Conservation (phyloP, 2,113 vertebrate genomes). For the Thamnaconus septentrionalis region DNA sequence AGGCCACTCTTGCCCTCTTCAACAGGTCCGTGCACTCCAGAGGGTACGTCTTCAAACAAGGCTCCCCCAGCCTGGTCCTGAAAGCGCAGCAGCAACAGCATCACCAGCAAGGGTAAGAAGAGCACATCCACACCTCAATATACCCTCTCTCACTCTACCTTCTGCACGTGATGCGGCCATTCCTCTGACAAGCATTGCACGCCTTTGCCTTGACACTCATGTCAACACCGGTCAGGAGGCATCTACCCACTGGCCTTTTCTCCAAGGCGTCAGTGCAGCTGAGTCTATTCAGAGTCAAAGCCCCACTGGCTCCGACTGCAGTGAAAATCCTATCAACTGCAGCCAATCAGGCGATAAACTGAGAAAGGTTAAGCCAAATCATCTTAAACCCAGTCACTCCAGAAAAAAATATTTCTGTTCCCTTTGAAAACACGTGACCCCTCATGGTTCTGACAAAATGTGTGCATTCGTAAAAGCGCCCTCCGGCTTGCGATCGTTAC, state of each 20-base stretch:
- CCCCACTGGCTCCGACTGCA: slow-evolving; percentile 9
- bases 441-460: no score
- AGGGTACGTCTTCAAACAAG: slow-evolving; percentile 55
- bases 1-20: slow-evolving; percentile 66
- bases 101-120: not conserved
- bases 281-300: slow-evolving; percentile 22
- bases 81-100: slow-evolving; percentile 13
- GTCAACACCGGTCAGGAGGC: slow-evolving; percentile 14
- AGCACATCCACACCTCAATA: not conserved
- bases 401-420: not conserved
- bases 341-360: slow-evolving; percentile 50
- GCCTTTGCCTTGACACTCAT: slow-evolving; percentile 57
- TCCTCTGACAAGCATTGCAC: slow-evolving; percentile 60
- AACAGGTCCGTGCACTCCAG: slow-evolving; percentile 60
- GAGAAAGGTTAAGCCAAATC: slow-evolving; percentile 19
- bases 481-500: slow-evolving; percentile 28
- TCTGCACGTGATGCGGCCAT: slow-evolving; percentile 63
- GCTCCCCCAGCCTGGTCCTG: slow-evolving; percentile 69
- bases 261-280: not conserved
- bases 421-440: no score
- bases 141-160: slow-evolving; percentile 31
- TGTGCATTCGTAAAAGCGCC: no score
- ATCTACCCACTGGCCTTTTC: slow-evolving; percentile 16
- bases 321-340: slow-evolving; percentile 34
- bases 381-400: not conserved